phyloP scores from a whole-genome alignment of 2,888 invertebrate species.

The Scaptomyza parva region DNA sequence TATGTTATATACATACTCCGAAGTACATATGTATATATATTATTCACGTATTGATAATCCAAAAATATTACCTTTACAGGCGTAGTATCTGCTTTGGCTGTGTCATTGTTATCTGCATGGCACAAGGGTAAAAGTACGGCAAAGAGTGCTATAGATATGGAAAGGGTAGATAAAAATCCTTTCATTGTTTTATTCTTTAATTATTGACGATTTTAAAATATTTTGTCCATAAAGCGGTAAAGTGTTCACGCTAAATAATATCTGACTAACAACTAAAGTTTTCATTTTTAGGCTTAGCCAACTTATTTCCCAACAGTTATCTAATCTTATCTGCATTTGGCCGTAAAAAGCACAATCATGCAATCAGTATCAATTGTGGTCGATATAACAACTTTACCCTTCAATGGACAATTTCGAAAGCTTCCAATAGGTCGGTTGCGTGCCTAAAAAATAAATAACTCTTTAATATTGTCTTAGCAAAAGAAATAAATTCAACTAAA shows the following conservation, averaged over 20 bases:
- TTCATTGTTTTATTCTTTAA: constrained; percentile 31
- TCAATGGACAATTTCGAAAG: background rate
- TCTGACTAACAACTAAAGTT: constrained; percentile 45
- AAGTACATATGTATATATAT: background rate
- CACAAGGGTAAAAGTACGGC: constrained; percentile 15
- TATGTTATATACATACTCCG: background rate
- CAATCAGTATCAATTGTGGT: constrained; percentile 5
- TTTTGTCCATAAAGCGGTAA: background rate
- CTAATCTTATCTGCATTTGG: constrained; percentile 51
- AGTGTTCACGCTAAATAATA: constrained; percentile 14
- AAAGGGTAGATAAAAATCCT: background rate
- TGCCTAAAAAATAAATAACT: background rate
- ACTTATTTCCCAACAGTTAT: constrained; percentile 34
- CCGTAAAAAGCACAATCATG: constrained; percentile 10
- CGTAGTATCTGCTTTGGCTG: constrained; percentile 4
- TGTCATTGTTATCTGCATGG: constrained; percentile 16
- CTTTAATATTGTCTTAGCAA: too few relatives aligned
- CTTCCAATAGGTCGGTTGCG: too few relatives aligned
- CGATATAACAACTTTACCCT: constrained; percentile 4
- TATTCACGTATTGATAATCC: background rate
- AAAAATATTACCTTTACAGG: constrained; percentile 23
- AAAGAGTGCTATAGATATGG: constrained; percentile 20
- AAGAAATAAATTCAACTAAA: too few relatives aligned
- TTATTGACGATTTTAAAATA: background rate
- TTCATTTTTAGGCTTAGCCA: constrained; percentile 24